Evolutionary conservation across 2,113 vertebrate species (phyloP).

Genomic region (Brachirus orientalis): DNA sequence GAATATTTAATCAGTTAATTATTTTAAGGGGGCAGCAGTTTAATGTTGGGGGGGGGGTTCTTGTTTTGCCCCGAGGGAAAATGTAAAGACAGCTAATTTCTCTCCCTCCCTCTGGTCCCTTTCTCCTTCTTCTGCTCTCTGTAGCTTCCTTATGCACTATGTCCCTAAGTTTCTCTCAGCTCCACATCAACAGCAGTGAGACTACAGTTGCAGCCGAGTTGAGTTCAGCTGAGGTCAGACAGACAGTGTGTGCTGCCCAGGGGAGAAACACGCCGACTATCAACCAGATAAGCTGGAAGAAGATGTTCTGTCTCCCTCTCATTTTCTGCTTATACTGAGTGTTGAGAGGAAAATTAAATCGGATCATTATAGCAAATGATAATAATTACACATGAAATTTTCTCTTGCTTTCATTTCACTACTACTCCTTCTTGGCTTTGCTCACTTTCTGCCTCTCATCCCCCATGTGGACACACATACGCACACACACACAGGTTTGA

Average conservation of each 20-base stretch:
- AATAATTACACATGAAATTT: constrained; percentile 28
- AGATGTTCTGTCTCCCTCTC: constrained; percentile 28
- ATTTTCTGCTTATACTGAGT: constrained; percentile 34
- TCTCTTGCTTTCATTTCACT: constrained; percentile 26
- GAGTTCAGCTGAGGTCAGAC: constrained; percentile 68
- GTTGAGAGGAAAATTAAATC: constrained; percentile 28
- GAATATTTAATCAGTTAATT: constrained; percentile 3
- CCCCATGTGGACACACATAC: constrained; percentile 3
- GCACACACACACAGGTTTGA: constrained; percentile 4
- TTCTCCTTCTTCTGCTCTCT: constrained; percentile 11
- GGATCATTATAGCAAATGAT: constrained; percentile 39
- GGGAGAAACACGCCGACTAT: constrained; percentile 54
- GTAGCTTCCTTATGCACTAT: constrained; percentile 15
- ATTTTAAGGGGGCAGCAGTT: constrained; percentile 9
- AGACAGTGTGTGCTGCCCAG: constrained; percentile 43
- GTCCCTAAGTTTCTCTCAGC: constrained; percentile 29
- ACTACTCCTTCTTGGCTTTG: constrained; percentile 20
- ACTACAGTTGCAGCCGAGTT: constrained; percentile 41
- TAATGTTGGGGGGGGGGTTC: constrained; percentile 4
- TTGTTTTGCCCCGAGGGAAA: constrained; percentile 23
- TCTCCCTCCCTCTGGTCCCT: background rate
- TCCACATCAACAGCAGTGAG: constrained; percentile 48
- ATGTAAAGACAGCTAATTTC: constrained; percentile 18
- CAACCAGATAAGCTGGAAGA: constrained; percentile 53
- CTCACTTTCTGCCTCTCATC: constrained; percentile 17